Percentiles rank a stretch among this genome's conserved stretches.
Conservation (phyloP, 2,888 invertebrate species). For the Apodemia duryi region DNA sequence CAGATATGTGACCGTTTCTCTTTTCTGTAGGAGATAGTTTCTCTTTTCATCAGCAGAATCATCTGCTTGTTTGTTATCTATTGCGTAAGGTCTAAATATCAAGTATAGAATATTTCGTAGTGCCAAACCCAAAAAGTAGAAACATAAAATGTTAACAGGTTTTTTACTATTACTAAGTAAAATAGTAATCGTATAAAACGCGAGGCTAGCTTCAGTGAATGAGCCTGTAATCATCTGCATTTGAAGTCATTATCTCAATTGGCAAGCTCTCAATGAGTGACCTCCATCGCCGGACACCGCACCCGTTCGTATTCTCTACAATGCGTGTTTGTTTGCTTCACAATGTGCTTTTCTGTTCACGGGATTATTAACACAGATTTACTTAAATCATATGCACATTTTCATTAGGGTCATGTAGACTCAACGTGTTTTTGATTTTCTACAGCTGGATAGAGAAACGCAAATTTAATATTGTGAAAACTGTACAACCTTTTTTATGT, state of each 20-base stretch:
- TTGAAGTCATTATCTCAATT: conserved; percentile 76
- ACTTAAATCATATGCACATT: conserved; percentile 9
- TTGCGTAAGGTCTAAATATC: too few species aligned
- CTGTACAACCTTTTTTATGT: too few species aligned
- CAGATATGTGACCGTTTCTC: too few species aligned
- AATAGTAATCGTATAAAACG: neutral
- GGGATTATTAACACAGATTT: conserved; percentile 17
- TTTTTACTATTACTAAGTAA: neutral
- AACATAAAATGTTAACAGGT: neutral
- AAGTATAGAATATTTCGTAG: too few species aligned
- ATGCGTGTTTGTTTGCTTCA: conserved; percentile 59
- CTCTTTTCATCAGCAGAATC: too few species aligned
- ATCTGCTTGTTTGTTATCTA: too few species aligned
- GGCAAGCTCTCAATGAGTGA: conserved; percentile 69
- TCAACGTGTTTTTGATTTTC: too few species aligned
- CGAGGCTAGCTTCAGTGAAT: conserved; percentile 65
- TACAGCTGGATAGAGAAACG: too few species aligned
- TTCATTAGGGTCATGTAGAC: neutral
- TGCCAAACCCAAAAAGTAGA: neutral
- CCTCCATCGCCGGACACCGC: conserved; percentile 70
- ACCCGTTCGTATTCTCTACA: conserved; percentile 51
- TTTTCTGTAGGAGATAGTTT: too few species aligned
- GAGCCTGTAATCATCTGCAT: conserved; percentile 75
- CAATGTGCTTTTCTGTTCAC: conserved; percentile 62
- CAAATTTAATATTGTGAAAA: too few species aligned